These are phyloP conservation scores for Drosophila nikananu DNA, from an alignment of 1,140 invertebrate species.

Conservation along the genomic window DNA sequence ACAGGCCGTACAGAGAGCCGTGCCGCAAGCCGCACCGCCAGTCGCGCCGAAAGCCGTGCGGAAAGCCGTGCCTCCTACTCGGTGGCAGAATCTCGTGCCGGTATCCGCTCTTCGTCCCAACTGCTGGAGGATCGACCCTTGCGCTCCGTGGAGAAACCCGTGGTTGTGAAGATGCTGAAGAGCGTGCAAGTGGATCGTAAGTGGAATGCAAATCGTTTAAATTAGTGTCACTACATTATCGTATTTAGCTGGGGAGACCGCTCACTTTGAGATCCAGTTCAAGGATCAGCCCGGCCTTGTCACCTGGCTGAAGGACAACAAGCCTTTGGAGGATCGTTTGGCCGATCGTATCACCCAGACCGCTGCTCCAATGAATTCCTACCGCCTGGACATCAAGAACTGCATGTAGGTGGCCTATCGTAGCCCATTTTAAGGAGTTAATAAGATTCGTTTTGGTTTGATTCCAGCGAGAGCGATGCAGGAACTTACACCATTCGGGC, in stretches of 20 bases:
- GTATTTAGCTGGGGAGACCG: conserved; percentile 92
- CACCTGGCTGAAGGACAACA: conserved; percentile 96
- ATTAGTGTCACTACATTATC: neutral
- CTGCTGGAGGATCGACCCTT: conserved; percentile 59
- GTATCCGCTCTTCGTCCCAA: conserved; percentile 59
- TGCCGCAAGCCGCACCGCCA: conserved; percentile 68
- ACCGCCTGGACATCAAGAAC: conserved; percentile 92
- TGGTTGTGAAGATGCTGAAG: conserved; percentile 90
- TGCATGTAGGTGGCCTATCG: conserved; percentile 85
- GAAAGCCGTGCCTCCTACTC: conserved; percentile 69
- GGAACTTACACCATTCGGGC: conserved; percentile 97
- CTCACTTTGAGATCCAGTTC: conserved; percentile 93
- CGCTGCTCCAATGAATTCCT: conserved; percentile 86
- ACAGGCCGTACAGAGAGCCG: conserved; percentile 68
- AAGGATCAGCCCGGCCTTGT: conserved; percentile 87
- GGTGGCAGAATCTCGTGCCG: conserved; percentile 59
- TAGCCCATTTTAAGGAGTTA: neutral
- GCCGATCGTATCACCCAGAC: conserved; percentile 90
- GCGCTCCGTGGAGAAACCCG: conserved; percentile 86
- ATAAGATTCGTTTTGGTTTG: neutral
- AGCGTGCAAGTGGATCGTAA: conserved; percentile 92
- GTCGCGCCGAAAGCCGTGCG: conserved; percentile 67
- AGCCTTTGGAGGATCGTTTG: conserved; percentile 91
- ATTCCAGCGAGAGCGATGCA: conserved; percentile 89
- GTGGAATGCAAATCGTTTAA: conserved; percentile 74